Evolutionary conservation across 2,888 invertebrate genomes (phyloP), one percentile per base, ranked within the genome.

Genomic region (Ceratothoa steindachneri): DNA sequence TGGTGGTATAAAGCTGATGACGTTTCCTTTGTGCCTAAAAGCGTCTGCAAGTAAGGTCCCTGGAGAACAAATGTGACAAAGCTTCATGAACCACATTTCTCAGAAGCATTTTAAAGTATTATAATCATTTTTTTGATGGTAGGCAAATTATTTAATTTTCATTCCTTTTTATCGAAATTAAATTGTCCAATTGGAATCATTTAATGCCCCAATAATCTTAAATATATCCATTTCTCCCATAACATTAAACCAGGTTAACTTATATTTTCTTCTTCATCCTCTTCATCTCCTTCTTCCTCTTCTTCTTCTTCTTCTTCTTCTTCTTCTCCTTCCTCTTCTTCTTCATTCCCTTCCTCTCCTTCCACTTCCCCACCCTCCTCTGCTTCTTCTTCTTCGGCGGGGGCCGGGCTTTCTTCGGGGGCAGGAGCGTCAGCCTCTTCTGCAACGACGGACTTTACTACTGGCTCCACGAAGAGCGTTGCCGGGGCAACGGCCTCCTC

Each of bases 341-440:
- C 75, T 68, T 31, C 68, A n/a, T 19, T 68, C 15, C 15, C 68
- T 30, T 30, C 66, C 29, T n/a, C 66, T 64, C n/a, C 72, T 7
- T 27, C 67, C 19, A 29, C 72, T 67, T 30, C 67, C 12, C n/a
- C 72, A 22, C 28, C 66, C n/a, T 31, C 71, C 41, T 66, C 67
- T 29, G 19, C 72, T 27, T 41, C 70, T 55, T 51, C 74, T 71
- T 22, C 71, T n/a, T 31, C 51, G 5, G 15, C 69, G 19, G 28
- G n/a, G n/a, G n/a, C 24, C 31, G 22, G n/a, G 28, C 29, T 28
- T 2, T 22, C 64, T 29, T n/a, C 64, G 3, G n/a, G 69, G 28
- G 27, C 65, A 7, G 60, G 51, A n/a, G 65, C 28, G 28, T 64
- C 53, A 51, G 31, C 55, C 24, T n/a, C n/a, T n/a, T n/a, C n/a